Evolutionary conservation across 1,140 invertebrate genomes (phyloP), one percentile per base, ranked within the genome.

Genomic region (Alviniconcha marisindica): DNA sequence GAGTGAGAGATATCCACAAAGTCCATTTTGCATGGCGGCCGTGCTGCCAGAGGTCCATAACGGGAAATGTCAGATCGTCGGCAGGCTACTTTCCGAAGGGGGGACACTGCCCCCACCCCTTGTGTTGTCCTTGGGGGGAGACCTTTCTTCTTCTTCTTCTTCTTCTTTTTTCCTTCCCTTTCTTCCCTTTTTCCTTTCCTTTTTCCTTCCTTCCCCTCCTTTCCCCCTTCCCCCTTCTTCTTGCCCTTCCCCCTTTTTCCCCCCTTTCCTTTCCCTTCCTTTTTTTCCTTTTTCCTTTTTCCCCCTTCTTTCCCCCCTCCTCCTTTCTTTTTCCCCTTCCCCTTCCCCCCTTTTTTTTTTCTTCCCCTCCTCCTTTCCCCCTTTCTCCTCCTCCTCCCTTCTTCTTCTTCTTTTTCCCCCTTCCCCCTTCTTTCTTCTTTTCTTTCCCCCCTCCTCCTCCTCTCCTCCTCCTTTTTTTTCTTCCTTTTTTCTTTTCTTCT

Each of bases 231-330:
- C 51, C 24, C 33, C 2, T 24, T 79, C 51, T 79, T 48, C 56
- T 31, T 24, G 48, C 56, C 51, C 31, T 21, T 56, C 33, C 33
- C 51, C 33, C 12, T 60, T n/a, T 71, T n/a, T 33, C 38, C 0
- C 38, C 28, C 74, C 42, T 38, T 48, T 42, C 5, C 76, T 51
- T 21, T 51, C 76, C 28, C 40, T 4, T 36, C 12, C 44, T 28
- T 28, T 21, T 28, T 54, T 36, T 77, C 44, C 28, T 44, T 77
- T 44, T 77, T 44, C 21, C 76, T 77, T 42, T 77, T 42, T 77
- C 42, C 48, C 76, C 48, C 76, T 44, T 42, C n/a, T 31, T 28
- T 18, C 18, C 31, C 18, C 31, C 5, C 31, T 33, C 31, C 5
- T 18, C n/a, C 31, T 69, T 5, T 69, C 63, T 69, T 31, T 69